Evolutionary conservation across 1,140 invertebrate genomes (phyloP).

Genomic region (Psix sp.): DNA sequence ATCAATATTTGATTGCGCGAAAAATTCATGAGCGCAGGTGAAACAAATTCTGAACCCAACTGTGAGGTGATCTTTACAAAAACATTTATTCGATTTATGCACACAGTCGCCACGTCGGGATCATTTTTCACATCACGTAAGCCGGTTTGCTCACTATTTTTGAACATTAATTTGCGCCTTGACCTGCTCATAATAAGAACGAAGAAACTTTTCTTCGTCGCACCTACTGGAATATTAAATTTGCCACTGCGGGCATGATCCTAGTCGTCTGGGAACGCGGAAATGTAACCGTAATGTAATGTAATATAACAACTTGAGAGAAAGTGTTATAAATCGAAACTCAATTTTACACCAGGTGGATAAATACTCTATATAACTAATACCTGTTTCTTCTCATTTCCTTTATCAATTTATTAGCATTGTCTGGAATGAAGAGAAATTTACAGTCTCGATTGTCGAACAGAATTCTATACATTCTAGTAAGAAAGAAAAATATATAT

Average conservation of each 20-base stretch:
- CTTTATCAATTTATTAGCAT: conserved; percentile 51
- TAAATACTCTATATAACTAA: conserved; percentile 44
- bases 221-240: conserved; percentile 26
- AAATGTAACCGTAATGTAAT: conserved; percentile 43
- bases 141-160: conserved; percentile 16
- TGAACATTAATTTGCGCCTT: conserved; percentile 33
- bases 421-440: conserved; percentile 34
- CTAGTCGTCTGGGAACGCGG: conserved; percentile 38
- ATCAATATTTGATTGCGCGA: conserved; percentile 30
- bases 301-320: conserved; percentile 29
- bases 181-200: conserved; percentile 29
- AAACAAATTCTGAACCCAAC: conserved; percentile 1
- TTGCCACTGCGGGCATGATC: conserved; percentile 11
- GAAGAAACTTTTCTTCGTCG: conserved; percentile 13
- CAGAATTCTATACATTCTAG: conserved; percentile 22
- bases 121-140: conserved; percentile 36
- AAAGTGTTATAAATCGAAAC: conserved; percentile 57
- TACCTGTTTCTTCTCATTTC: conserved; percentile 30
- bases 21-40: conserved; percentile 6
- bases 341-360: conserved; percentile 39
- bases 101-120: background rate
- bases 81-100: conserved; percentile 38
- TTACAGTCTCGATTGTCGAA: conserved; percentile 31
- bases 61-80: conserved; percentile 8
- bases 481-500: conserved; percentile 11